These are phyloP conservation scores for Neuroterus valhalla DNA, from an alignment of 1,140 invertebrate genomes.

Conservation along the genomic window DNA sequence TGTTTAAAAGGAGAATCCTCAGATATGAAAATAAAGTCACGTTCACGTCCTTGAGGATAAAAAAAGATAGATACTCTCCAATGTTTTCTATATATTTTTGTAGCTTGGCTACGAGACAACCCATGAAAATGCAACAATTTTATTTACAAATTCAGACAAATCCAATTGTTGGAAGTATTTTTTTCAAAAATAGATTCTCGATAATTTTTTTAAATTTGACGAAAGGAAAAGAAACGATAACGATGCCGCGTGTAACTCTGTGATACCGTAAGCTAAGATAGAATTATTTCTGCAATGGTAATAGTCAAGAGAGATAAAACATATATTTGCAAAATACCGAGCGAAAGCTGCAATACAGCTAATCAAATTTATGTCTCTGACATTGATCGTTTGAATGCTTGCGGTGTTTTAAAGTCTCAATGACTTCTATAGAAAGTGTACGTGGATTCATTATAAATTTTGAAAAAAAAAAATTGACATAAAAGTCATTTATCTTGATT, in stretches of 20 bases:
- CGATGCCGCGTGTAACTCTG: conserved; percentile 72
- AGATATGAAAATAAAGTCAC: not conserved
- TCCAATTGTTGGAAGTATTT: not conserved
- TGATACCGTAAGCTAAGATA: conserved; percentile 73
- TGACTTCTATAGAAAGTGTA: not conserved
- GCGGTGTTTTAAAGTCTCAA: no score
- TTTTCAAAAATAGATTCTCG: not conserved
- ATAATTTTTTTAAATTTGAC: conserved; percentile 30
- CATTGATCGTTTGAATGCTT: no score
- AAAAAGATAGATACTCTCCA: conserved; percentile 21
- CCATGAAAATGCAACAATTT: conserved; percentile 24
- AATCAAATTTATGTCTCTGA: no score
- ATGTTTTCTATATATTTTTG: conserved; percentile 9
- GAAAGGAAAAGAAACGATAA: conserved; percentile 43
- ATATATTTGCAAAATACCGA: conserved; percentile 23
- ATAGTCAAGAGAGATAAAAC: conserved; percentile 32
- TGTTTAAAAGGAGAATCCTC: not conserved
- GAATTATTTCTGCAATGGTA: conserved; percentile 69
- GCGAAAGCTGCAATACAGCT: conserved; percentile 8
- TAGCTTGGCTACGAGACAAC: conserved; percentile 10
- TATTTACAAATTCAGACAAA: conserved; percentile 3
- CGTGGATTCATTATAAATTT: not conserved
- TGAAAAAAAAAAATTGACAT: not conserved
- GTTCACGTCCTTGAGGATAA: conserved; percentile 36
- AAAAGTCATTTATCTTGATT: not conserved